Percentiles rank a stretch among this genome's conserved stretches.
Conservation (phyloP, 2,113 vertebrate species). For the Phrynosoma platyrhinos region DNA sequence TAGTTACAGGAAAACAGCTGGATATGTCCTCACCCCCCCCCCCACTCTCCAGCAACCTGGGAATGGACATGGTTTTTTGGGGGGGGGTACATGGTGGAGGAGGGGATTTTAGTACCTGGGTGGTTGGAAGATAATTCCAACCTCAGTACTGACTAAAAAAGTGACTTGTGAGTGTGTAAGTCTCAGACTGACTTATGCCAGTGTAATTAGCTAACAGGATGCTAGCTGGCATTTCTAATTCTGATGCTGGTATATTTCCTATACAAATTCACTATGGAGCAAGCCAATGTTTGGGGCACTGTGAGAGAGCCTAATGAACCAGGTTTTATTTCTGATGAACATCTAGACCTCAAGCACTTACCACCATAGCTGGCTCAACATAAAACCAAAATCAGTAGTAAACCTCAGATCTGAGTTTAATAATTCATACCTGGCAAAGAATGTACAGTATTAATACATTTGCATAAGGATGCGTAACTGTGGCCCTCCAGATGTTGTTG, state of each 20-base stretch:
- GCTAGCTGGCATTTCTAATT: not conserved
- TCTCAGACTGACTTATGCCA: no score
- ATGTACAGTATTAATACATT: not conserved
- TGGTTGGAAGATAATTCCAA: no score
- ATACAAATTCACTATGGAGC: not conserved
- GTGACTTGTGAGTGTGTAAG: no score
- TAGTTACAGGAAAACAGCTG: no score
- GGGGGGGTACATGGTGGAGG: no score
- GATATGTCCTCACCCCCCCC: no score
- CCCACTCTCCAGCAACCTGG: no score
- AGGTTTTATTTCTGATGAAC: not conserved
- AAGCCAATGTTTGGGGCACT: not conserved
- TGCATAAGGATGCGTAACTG: not conserved
- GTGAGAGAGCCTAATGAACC: not conserved
- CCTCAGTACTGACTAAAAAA: no score
- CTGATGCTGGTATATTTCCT: not conserved
- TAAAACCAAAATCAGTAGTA: not conserved
- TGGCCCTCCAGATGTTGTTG: not conserved
- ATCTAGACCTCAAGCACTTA: not conserved
- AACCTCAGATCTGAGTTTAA: not conserved
- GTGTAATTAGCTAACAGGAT: not conserved
- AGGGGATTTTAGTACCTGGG: no score
- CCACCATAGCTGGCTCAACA: not conserved
- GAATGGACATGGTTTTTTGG: no score
- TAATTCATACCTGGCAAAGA: not conserved